A percentile compares a stretch with the other conserved stretches of the same genome.
Conservation (phyloP, 2,797 vertebrate species). For the Lepidocolaptes lacrymiger region DNA sequence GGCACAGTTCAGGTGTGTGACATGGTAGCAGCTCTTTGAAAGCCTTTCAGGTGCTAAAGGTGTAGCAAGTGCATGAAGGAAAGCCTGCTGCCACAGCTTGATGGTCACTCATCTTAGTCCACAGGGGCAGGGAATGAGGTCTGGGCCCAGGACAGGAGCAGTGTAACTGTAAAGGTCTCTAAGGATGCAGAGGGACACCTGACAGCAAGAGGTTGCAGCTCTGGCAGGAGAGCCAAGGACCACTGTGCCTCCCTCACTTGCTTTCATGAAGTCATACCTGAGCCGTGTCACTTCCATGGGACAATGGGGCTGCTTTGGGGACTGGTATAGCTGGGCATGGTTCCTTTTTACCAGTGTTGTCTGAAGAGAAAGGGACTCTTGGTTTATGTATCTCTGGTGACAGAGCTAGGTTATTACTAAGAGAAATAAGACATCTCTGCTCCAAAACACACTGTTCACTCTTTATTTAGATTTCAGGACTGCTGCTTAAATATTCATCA, state of each 20-base stretch:
- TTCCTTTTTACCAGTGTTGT: background rate
- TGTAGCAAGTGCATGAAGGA: background rate
- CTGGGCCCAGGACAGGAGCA: background rate
- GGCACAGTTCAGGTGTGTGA: background rate
- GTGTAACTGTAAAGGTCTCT: background rate
- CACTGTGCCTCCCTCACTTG: rapidly evolving
- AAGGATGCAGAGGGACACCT: background rate
- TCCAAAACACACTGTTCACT: background rate
- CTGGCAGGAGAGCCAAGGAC: background rate
- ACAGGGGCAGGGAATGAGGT: background rate
- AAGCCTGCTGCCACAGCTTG: background rate
- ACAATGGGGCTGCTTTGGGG: background rate
- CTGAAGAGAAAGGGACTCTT: background rate
- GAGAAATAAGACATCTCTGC: background rate
- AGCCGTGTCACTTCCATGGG: background rate
- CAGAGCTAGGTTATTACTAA: background rate
- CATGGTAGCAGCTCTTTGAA: background rate
- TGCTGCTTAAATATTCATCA: background rate
- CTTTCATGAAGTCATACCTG: background rate
- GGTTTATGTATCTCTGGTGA: background rate
- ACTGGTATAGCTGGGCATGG: background rate
- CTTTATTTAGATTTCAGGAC: background rate
- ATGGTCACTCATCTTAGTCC: background rate
- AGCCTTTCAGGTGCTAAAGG: background rate
- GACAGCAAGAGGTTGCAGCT: background rate